Percentiles rank a stretch among this genome's conserved stretches.
Conservation (phyloP, 2,797 vertebrate species). For the Schizopygopsis malacanthus region DNA sequence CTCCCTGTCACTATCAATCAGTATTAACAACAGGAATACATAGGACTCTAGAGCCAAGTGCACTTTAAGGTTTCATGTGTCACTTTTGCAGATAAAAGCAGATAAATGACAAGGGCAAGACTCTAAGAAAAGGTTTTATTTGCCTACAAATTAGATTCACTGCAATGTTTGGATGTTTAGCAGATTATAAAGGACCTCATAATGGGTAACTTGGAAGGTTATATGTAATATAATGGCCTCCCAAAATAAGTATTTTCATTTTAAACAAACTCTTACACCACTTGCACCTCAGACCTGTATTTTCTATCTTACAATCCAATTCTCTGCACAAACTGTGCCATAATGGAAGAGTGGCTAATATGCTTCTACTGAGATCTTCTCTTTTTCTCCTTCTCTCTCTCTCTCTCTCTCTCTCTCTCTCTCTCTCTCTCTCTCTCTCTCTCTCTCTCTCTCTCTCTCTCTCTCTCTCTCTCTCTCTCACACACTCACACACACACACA, state of each 20-base stretch:
- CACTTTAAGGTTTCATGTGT: slow-evolving; percentile 23
- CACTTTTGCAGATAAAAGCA: slow-evolving; percentile 6
- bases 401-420: slow-evolving; percentile 11
- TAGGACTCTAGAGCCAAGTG: slow-evolving; percentile 24
- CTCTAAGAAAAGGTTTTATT: background rate
- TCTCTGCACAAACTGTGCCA: slow-evolving; percentile 12
- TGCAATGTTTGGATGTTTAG: background rate
- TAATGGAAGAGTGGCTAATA: slow-evolving; percentile 22
- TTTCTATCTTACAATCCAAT: slow-evolving; percentile 8
- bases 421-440: slow-evolving; percentile 36
- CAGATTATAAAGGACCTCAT: slow-evolving; percentile 2
- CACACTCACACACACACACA: too few species aligned
- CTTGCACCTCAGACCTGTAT: background rate
- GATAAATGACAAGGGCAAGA: slow-evolving; percentile 11
- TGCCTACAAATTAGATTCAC: background rate
- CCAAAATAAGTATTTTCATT: background rate
- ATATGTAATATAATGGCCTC: background rate
- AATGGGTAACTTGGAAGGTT: background rate
- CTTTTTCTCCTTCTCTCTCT: slow-evolving; percentile 30
- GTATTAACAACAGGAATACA: slow-evolving; percentile 32
- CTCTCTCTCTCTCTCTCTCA: slow-evolving; percentile 14
- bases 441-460: slow-evolving; percentile 49
- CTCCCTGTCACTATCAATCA: slow-evolving; percentile 42
- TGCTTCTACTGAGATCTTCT: slow-evolving; percentile 45
- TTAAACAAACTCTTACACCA: background rate